phyloP scores from a whole-genome alignment of 2,797 vertebrate species.

The Serranus cabrilla region DNA sequence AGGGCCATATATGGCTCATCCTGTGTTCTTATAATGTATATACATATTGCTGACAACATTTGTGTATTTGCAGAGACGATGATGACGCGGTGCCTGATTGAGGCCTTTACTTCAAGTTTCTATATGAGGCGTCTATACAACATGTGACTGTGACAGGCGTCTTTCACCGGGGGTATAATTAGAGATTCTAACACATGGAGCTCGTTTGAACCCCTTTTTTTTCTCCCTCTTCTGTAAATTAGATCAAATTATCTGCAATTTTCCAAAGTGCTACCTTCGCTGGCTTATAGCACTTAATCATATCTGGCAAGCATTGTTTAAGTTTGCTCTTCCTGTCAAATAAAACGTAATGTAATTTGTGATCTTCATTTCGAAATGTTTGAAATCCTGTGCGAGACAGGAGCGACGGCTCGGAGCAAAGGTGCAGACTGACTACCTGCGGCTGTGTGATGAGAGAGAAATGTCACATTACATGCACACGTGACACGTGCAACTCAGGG shows the following conservation, averaged over 20 bases:
- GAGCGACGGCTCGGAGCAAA: slow-evolving; percentile 16
- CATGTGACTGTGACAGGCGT: slow-evolving; percentile 71
- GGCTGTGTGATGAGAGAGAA: slow-evolving; percentile 10
- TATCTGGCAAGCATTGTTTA: slow-evolving; percentile 79
- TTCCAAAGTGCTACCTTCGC: slow-evolving; percentile 84
- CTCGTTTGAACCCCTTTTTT: slow-evolving; percentile 72
- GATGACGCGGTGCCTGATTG: slow-evolving; percentile 33
- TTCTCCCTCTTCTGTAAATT: slow-evolving; percentile 69
- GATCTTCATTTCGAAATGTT: slow-evolving; percentile 63
- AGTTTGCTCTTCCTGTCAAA: slow-evolving; percentile 69
- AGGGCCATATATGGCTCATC: slow-evolving; percentile 66
- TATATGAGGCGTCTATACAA: slow-evolving; percentile 56
- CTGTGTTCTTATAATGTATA: slow-evolving; percentile 54
- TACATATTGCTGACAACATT: slow-evolving; percentile 52
- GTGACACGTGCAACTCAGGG: slow-evolving; percentile 1
- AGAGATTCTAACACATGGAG: slow-evolving; percentile 75
- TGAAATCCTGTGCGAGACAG: slow-evolving; percentile 40
- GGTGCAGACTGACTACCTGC: slow-evolving; percentile 32
- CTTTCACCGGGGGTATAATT: slow-evolving; percentile 79
- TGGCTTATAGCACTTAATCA: slow-evolving; percentile 74
- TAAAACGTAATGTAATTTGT: slow-evolving; percentile 61
- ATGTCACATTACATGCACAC: neutral
- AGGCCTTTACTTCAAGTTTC: slow-evolving; percentile 48
- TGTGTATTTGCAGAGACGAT: slow-evolving; percentile 57
- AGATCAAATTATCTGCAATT: slow-evolving; percentile 87